Conservation (phyloP, 2,113 vertebrate species). For the Leuciscus idus region DNA sequence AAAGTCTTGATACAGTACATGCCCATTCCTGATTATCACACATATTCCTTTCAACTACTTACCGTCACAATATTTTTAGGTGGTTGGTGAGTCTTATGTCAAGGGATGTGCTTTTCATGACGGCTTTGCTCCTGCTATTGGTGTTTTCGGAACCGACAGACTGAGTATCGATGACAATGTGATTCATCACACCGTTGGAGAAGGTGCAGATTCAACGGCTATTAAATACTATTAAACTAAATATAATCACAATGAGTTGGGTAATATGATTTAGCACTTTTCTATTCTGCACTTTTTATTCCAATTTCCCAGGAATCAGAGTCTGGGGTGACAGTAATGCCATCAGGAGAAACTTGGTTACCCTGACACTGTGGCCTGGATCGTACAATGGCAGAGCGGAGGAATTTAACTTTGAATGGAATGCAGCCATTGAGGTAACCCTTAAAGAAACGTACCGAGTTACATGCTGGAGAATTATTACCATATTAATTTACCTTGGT, state of each 20-base stretch:
- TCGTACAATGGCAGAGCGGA: conserved; percentile 79
- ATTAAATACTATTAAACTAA: neutral
- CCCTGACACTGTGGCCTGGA: conserved; percentile 80
- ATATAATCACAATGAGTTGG: neutral
- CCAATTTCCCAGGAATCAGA: conserved; percentile 73
- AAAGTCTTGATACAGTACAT: neutral
- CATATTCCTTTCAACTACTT: neutral
- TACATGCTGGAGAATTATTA: neutral
- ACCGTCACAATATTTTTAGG: conserved; percentile 59
- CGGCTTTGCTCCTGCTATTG: conserved; percentile 84
- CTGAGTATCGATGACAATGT: conserved; percentile 82
- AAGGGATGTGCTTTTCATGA: conserved; percentile 85
- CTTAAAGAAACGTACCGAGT: neutral
- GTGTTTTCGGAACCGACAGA: conserved; percentile 79
- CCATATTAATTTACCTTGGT: neutral
- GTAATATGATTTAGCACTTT: neutral
- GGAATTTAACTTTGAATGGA: conserved; percentile 75
- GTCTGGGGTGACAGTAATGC: conserved; percentile 76
- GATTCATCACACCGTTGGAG: conserved; percentile 82
- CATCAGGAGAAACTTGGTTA: conserved; percentile 81
- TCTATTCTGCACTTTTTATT: neutral
- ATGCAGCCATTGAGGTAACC: conserved; percentile 79
- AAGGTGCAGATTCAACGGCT: conserved; percentile 72
- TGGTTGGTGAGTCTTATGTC: conserved; percentile 74
- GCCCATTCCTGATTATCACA: neutral